These are phyloP conservation scores for Anolis sagrei DNA, from an alignment of 2,113 vertebrate species.

Conservation along the genomic window DNA sequence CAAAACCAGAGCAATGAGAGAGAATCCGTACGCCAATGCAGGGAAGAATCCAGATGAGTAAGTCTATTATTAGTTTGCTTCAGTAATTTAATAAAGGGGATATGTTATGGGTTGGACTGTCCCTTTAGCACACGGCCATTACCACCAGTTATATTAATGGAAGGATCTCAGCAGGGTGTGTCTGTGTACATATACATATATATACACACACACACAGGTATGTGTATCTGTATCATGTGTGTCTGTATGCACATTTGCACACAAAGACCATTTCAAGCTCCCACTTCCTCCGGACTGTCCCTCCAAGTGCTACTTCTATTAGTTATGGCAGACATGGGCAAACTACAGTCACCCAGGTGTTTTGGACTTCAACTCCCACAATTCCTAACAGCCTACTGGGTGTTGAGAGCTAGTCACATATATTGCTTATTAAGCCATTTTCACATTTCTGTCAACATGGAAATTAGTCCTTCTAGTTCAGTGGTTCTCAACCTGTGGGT, in stretches of 20 bases:
- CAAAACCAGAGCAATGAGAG: constrained; percentile 98
- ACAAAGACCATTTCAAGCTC: background rate
- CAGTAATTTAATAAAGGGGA: background rate
- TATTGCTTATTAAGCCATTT: background rate
- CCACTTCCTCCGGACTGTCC: background rate
- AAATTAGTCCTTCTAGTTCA: background rate
- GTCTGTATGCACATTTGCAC: too few relatives aligned
- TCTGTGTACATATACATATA: too few relatives aligned
- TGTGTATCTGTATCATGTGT: too few relatives aligned
- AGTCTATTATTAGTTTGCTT: constrained; percentile 61
- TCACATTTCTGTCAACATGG: background rate
- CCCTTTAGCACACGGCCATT: background rate
- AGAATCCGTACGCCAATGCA: constrained; percentile 95
- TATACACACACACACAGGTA: too few relatives aligned
- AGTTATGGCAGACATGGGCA: too few relatives aligned
- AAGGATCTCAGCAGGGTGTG: background rate
- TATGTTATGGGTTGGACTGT: background rate
- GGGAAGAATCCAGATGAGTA: constrained; percentile 97
- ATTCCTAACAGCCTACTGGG: too few relatives aligned
- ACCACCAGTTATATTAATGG: background rate
- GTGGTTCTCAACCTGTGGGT: too few relatives aligned
- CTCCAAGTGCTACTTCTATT: background rate
- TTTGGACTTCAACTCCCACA: too few relatives aligned
- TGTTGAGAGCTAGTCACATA: background rate
- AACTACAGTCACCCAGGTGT: too few relatives aligned